A percentile compares a stretch with the other conserved stretches of the same genome.
These are phyloP conservation scores for Girardinus metallicus DNA, from an alignment of 2,797 vertebrate species.

Conservation along the genomic window DNA sequence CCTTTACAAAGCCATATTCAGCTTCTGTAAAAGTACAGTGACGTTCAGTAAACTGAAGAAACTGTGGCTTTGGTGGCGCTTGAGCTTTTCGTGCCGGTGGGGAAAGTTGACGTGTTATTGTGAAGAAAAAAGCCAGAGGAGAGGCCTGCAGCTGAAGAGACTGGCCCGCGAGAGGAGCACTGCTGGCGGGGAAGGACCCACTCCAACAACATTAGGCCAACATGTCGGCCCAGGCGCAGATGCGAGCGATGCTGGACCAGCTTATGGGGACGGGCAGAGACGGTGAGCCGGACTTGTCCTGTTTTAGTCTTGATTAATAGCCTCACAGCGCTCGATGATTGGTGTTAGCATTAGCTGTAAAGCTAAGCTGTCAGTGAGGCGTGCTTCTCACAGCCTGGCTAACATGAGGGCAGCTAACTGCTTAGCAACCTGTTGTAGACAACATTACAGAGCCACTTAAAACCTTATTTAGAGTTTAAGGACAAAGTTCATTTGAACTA, in stretches of 20 bases:
- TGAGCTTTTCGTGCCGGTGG: conserved; percentile 10
- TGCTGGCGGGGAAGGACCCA: conserved; percentile 55
- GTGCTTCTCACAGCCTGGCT: conserved; percentile 51
- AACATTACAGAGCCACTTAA: conserved; percentile 14
- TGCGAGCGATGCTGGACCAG: conserved; percentile 99
- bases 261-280: conserved; percentile 98
- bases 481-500: neutral
- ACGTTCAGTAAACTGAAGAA: conserved; percentile 1
- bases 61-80: neutral
- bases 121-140: conserved; percentile 32
- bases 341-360: conserved; percentile 51
- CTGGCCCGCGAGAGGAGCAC: conserved; percentile 58
- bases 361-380: conserved; percentile 46
- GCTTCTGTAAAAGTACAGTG: conserved; percentile 21
- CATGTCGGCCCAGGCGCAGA: conserved; percentile 99
- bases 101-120: conserved; percentile 55
- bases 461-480: neutral
- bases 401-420: conserved; percentile 46
- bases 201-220: conserved; percentile 46
- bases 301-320: neutral
- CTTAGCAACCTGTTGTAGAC: conserved; percentile 72
- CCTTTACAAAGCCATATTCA: conserved; percentile 46
- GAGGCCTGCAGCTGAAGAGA: conserved; percentile 64
- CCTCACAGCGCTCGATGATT: conserved; percentile 17
- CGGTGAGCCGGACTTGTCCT: conserved; percentile 80